Evolutionary conservation across 2,888 invertebrate species (phyloP), one percentile per base, ranked within the genome.

Genomic region (Antheraea assamensis): DNA sequence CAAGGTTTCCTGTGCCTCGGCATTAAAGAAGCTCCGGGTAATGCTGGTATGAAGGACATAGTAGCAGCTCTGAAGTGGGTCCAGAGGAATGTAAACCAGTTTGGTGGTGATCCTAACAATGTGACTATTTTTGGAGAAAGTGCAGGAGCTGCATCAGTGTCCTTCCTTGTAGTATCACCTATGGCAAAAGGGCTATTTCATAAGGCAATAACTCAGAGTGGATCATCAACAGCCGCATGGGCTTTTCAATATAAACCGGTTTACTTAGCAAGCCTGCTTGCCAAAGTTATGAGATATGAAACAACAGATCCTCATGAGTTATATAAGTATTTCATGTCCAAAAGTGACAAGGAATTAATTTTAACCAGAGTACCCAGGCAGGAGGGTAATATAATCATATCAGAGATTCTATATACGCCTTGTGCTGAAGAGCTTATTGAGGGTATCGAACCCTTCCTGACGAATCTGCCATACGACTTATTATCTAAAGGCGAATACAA

Each of bases 51-150:
- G 82, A 92, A 92, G 77, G 92, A 93, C 72, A 90, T 91, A 75
- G 89, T 90, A 0, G 90, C 90, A 35, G 92, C 91, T 8, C 75
- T 93, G 31, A 87, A 80, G 76, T 93, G 92, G 92, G 82, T 92
- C 7, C 82, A 85, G 74, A 84, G 76, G 47, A 92, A 93, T 77
- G 91, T 92, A 3, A 78, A 73, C 42, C 83, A 80, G 2, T 91
- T 92, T 74, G 92, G 92, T 4, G 92, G 92, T 7, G 89, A 93
- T 75, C 86, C 88, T 17, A 85, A 89, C 19, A 90, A 87, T 47
- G 88, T 92, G 0, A 92, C 91, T 0, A 76, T 92, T 70, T 91
- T 93, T 75, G 93, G 93, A 0, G 93, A 93, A 77, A 93, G 93
- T 70, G 93, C 93, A 73, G 93, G 93, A 1, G 88, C 83, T 0